These are phyloP conservation scores for Agrotis ipsilon DNA, from an alignment of 2,888 invertebrate genomes.

Conservation along the genomic window DNA sequence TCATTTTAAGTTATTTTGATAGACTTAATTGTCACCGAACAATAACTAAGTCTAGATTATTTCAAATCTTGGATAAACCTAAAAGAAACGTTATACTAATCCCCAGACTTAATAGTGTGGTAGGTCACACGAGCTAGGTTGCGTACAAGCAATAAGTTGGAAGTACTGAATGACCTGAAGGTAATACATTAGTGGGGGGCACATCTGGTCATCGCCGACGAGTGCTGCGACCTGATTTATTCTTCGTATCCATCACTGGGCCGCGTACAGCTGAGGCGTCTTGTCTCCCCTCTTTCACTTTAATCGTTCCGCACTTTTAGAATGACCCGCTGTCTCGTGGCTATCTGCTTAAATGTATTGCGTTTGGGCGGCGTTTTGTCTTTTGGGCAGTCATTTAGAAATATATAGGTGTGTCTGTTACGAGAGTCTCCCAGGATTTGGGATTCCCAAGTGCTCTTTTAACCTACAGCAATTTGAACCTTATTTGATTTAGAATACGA, in stretches of 20 bases:
- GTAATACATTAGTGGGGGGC: constrained; percentile 78
- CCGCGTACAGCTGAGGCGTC: constrained; percentile 82
- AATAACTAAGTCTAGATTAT: constrained; percentile 2
- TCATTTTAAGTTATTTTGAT: neutral
- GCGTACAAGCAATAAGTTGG: constrained; percentile 68
- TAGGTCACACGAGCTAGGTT: constrained; percentile 23
- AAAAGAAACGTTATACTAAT: constrained; percentile 30
- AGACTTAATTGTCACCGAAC: neutral
- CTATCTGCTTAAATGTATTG: constrained; percentile 55
- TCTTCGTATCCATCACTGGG: constrained; percentile 86
- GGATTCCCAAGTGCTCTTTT: neutral
- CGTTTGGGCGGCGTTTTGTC: constrained; percentile 42
- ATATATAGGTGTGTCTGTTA: constrained; percentile 32
- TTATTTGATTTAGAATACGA: neutral
- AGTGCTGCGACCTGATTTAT: constrained; percentile 88
- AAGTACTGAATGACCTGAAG: constrained; percentile 75
- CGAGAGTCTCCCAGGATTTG: constrained; percentile 7
- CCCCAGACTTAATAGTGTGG: constrained; percentile 7
- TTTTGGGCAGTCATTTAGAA: constrained; percentile 27
- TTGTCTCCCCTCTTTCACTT: constrained; percentile 78
- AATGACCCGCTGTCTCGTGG: constrained; percentile 75
- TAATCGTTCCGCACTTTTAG: constrained; percentile 78
- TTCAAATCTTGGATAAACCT: constrained; percentile 1
- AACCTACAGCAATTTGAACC: constrained; percentile 9
- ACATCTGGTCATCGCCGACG: constrained; percentile 82